Conservation (phyloP, 2,888 invertebrate genomes). For the Tromatobia lineatoria region DNA sequence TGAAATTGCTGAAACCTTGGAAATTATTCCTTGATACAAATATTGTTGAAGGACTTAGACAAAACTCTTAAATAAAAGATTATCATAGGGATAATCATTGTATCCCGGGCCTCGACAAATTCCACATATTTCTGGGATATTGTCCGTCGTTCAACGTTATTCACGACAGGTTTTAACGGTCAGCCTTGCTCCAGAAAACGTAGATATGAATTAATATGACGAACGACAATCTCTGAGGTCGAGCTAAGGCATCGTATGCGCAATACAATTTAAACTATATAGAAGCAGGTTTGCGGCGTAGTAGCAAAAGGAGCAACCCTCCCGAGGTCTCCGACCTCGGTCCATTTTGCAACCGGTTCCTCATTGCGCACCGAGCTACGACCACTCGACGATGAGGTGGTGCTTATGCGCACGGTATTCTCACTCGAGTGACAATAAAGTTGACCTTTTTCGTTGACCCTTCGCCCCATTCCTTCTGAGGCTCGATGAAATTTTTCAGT, state of each 20-base stretch:
- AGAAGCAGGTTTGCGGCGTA: conserved; percentile 18
- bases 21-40: too few species aligned
- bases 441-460: conserved; percentile 58
- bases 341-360: conserved; percentile 69
- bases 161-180: conserved; percentile 27
- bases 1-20: too few species aligned
- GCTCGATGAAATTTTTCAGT: conserved; percentile 58
- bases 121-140: not conserved
- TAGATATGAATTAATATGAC: conserved; percentile 38
- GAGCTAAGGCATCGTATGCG: not conserved
- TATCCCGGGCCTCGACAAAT: not conserved
- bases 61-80: too few species aligned
- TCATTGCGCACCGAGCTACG: conserved; percentile 22
- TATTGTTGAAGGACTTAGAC: too few species aligned
- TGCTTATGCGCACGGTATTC: not conserved
- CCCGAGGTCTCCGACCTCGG: conserved; percentile 64
- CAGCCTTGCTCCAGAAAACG: conserved; percentile 47
- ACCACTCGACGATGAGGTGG: conserved; percentile 46
- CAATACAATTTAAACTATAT: conserved; percentile 8
- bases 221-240: conserved; percentile 47
- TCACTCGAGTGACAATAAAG: conserved; percentile 63
- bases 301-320: conserved; percentile 63
- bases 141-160: not conserved
- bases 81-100: too few species aligned
- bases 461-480: not conserved